These are phyloP conservation scores for Tinamus major DNA, from an alignment of 2,797 vertebrate species.

Conservation along the genomic window DNA sequence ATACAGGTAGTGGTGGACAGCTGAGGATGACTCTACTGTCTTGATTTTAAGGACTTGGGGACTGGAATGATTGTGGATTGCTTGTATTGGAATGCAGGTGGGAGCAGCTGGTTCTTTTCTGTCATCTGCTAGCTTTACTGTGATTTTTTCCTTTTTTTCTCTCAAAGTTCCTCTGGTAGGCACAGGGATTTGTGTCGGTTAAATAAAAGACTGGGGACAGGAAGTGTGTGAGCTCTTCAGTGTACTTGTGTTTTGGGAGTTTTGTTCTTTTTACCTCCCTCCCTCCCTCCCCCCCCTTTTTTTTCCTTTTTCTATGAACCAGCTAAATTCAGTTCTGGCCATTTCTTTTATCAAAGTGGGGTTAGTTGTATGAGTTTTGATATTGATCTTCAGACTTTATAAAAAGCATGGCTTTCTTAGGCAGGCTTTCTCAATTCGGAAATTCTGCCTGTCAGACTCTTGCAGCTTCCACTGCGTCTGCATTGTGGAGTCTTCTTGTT, in stretches of 20 bases:
- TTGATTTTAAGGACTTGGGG: conserved; percentile 8
- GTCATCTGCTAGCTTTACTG: background rate
- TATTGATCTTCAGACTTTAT: conserved; percentile 30
- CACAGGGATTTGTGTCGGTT: background rate
- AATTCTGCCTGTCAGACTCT: background rate
- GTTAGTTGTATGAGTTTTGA: background rate
- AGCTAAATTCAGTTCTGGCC: background rate
- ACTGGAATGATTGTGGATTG: conserved; percentile 17
- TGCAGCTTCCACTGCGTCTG: conserved; percentile 24
- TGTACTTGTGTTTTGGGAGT: background rate
- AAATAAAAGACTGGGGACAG: background rate
- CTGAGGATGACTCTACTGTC: conserved; percentile 14
- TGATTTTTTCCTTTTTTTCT: conserved; percentile 24
- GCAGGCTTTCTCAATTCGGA: background rate
- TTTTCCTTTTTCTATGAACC: background rate
- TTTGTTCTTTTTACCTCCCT: background rate
- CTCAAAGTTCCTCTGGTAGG: conserved; percentile 18
- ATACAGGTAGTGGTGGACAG: conserved; percentile 23
- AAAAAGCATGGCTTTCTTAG: background rate
- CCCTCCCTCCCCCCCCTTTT: too few species aligned
- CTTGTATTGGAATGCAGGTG: background rate
- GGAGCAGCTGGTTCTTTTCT: conserved; percentile 22
- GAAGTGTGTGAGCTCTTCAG: background rate
- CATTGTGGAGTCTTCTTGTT: background rate
- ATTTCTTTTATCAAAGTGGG: background rate